Evolutionary conservation across 30 jellyfish, hydroid and myxozoan genomes (phyloP), one percentile per base, ranked within the genome.

Genomic region (Morbakka virulenta): DNA sequence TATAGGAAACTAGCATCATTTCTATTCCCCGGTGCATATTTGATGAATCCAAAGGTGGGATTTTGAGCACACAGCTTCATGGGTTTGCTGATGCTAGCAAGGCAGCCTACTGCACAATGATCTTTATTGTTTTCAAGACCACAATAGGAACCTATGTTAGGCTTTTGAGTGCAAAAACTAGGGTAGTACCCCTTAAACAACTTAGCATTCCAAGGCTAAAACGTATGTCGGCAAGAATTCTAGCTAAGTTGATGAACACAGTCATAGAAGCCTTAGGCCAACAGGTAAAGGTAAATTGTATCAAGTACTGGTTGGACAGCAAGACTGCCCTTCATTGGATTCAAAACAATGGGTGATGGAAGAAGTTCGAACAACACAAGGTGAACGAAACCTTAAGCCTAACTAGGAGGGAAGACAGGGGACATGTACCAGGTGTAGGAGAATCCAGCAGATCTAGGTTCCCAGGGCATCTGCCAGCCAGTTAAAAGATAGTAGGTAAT

Each of bases 361-460:
- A 79, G 32, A 49, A 68, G 23, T 79, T 68, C 51, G 94, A 69
- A 1, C 87, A 72, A 64, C 88, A 62, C 67, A 33, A 87, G 64
- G 87, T 82, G 31, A 51, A 74, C 23, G 94, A 82, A 28, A 82
- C 71, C 35, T 53, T 70, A 26, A 71, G 50, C 28, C 36, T 69
- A 1, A 14, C 80, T 6, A 70, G 21, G 66, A 70, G 71, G 64
- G 81, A 70, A 32, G 75, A 72, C 0, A 50, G 94, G 94, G 81
- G 81, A 22, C 94, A 82, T 63, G 81, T 82, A 57, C 50, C 80
- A 27, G 94, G 87, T 1, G 50, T 4, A 28, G 94, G n/a, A 70
- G 49, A 72, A 72, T 73, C 94, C 94, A 69, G 94, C 88, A 17
- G 94, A 82, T 35, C 22, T 82, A 12, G 88, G 87, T 25, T 70